These are phyloP conservation scores for Apodemus sylvaticus DNA, from an alignment of 2,113 vertebrate species.

Conservation along the genomic window DNA sequence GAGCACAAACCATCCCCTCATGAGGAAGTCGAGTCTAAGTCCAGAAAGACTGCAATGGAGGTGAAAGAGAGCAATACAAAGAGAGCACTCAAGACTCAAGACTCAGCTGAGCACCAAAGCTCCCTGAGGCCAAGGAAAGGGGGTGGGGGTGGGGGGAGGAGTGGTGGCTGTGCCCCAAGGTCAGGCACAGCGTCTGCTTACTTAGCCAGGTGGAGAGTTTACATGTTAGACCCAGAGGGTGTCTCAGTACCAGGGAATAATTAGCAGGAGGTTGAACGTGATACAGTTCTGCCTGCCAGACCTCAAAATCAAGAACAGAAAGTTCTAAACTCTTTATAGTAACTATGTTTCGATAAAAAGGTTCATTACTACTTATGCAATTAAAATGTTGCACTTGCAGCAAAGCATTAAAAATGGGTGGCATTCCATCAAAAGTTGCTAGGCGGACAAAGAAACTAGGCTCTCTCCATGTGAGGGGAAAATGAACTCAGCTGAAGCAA, in stretches of 20 bases:
- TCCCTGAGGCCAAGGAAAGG: not conserved
- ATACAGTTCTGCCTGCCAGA: not conserved
- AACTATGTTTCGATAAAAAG: not conserved
- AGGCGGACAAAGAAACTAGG: not conserved
- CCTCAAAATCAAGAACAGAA: not conserved
- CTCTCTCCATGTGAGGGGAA: not conserved
- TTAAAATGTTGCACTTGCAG: conserved; percentile 4
- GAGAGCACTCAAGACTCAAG: not conserved
- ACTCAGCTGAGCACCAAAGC: not conserved
- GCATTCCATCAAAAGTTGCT: not conserved
- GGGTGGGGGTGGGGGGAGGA: no score
- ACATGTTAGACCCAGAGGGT: not conserved
- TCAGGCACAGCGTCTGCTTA: not conserved
- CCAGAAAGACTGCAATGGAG: not conserved
- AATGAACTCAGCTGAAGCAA: not conserved
- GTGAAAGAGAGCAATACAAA: not conserved
- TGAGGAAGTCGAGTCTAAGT: not conserved
- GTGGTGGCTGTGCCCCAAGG: not conserved
- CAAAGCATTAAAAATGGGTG: not conserved
- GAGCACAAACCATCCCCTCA: no score
- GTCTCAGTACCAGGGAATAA: not conserved
- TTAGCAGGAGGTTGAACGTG: not conserved
- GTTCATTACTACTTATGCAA: not conserved
- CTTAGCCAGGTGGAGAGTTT: not conserved
- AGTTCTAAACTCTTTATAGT: not conserved